A percentile compares a stretch with the other conserved stretches of the same genome.
Evolutionary conservation across 2,888 invertebrate species (phyloP).

Genomic region (Mystacides longicornis): DNA sequence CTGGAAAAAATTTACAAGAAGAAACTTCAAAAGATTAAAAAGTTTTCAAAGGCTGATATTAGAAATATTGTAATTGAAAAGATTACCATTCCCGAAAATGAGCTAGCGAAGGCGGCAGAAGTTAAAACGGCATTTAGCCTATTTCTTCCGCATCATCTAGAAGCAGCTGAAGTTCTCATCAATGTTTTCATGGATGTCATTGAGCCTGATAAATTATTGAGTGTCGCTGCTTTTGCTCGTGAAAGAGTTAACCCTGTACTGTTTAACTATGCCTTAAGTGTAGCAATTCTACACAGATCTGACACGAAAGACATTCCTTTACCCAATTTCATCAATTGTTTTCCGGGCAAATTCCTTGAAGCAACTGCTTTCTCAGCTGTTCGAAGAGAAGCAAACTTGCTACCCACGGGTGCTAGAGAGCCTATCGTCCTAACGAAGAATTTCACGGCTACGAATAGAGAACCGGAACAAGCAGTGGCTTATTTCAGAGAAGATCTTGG

Average conservation of each 20-base stretch:
- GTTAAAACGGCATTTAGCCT: slow-evolving; percentile 55
- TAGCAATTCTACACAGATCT: slow-evolving; percentile 59
- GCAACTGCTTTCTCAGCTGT: slow-evolving; percentile 62
- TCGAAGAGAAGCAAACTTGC: slow-evolving; percentile 59
- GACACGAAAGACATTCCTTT: slow-evolving; percentile 63
- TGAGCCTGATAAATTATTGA: slow-evolving; percentile 60
- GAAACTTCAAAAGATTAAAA: slow-evolving; percentile 21
- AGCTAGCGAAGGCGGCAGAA: slow-evolving; percentile 52
- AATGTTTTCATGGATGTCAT: slow-evolving; percentile 65
- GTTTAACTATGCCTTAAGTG: slow-evolving; percentile 68
- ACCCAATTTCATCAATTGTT: slow-evolving; percentile 68
- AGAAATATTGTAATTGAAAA: slow-evolving; percentile 48
- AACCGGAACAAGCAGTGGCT: slow-evolving; percentile 71
- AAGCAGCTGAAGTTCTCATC: slow-evolving; percentile 58
- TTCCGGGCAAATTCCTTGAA: slow-evolving; percentile 78
- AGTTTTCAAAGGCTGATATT: slow-evolving; percentile 50
- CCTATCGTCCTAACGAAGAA: slow-evolving; percentile 63
- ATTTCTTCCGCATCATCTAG: slow-evolving; percentile 60
- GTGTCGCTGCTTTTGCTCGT: slow-evolving; percentile 58
- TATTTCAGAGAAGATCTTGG: slow-evolving; percentile 83
- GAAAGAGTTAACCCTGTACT: slow-evolving; percentile 65
- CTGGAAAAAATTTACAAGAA: background rate
- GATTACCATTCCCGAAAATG: slow-evolving; percentile 53
- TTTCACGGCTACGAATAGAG: slow-evolving; percentile 65
- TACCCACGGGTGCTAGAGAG: slow-evolving; percentile 54